These are phyloP conservation scores for Drosophila ezoana DNA, from an alignment of 2,888 invertebrate species.

Conservation along the genomic window DNA sequence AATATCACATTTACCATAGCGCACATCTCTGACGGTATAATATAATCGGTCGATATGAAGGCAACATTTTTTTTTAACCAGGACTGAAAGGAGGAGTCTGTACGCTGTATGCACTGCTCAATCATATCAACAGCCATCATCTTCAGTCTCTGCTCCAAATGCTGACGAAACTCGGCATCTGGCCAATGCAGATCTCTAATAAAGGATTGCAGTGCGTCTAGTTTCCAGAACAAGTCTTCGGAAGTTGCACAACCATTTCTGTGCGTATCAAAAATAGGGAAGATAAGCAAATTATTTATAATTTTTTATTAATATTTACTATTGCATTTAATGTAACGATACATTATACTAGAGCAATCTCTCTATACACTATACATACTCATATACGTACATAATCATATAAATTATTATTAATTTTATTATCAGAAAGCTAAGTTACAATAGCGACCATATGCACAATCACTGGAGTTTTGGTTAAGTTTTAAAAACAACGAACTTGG, in stretches of 20 bases:
- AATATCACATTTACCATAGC: conserved; percentile 99
- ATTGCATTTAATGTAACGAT: not conserved
- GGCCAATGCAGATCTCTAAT: conserved; percentile 99
- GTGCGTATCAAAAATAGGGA: conserved; percentile 8
- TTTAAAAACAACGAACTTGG: not conserved
- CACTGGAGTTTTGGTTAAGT: not conserved
- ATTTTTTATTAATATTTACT: not conserved
- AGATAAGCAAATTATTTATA: conserved; percentile 1
- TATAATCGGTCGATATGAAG: conserved; percentile 98
- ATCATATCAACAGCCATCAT: conserved; percentile 99
- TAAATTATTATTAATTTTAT: not conserved
- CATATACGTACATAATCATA: not conserved
- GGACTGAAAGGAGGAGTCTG: conserved; percentile 94
- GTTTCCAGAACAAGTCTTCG: conserved; percentile 99
- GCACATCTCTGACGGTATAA: conserved; percentile 98
- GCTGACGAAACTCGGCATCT: conserved; percentile 97
- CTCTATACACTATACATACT: conserved; percentile 1
- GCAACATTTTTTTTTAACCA: conserved; percentile 97
- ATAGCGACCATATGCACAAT: not conserved
- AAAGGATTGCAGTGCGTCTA: conserved; percentile 99
- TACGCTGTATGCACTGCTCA: conserved; percentile 97
- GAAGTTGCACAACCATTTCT: conserved; percentile 99
- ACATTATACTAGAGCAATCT: not conserved
- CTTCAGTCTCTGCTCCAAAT: conserved; percentile 97
- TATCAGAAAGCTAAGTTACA: not conserved